A percentile compares a stretch with the other conserved stretches of the same genome.
These are phyloP conservation scores for Diorhabda elongata DNA, from an alignment of 1,140 invertebrate species.

Conservation along the genomic window DNA sequence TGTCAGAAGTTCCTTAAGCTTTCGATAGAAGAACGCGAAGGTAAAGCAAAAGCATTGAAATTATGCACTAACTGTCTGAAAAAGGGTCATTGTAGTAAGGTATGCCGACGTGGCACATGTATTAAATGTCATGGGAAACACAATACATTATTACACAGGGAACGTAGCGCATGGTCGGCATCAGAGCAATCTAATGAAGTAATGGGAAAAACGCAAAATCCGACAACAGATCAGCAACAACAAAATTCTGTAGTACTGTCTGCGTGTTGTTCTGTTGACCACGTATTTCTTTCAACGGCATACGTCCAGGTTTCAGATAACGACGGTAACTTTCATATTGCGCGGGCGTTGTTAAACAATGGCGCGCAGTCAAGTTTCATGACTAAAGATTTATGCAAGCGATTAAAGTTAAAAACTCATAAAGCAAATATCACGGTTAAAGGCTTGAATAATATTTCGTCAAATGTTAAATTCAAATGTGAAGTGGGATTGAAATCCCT, in stretches of 20 bases:
- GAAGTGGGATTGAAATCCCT: neutral
- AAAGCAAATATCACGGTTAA: neutral
- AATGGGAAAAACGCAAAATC: neutral
- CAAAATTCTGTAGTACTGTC: neutral
- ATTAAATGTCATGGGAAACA: conserved; percentile 3
- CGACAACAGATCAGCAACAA: neutral
- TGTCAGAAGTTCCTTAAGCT: too few relatives aligned
- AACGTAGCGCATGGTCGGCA: neutral
- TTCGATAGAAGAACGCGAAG: neutral
- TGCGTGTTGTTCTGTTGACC: neutral
- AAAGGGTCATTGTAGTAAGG: neutral
- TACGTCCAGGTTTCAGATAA: neutral
- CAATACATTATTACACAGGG: neutral
- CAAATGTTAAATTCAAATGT: conserved; percentile 6
- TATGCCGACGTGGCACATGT: neutral
- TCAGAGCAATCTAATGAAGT: neutral
- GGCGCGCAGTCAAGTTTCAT: conserved; percentile 5
- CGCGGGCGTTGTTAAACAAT: neutral
- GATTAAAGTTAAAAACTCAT: conserved; percentile 1
- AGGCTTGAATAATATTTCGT: conserved; percentile 3
- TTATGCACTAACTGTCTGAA: conserved; percentile 12
- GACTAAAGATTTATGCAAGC: neutral
- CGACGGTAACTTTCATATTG: neutral
- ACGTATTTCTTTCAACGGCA: conserved; percentile 3
- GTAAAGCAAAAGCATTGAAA: conserved; percentile 5